A percentile compares a stretch with the other conserved stretches of the same genome.
Conservation (phyloP, 2,797 vertebrate genomes). For the Aphelocoma californica region DNA sequence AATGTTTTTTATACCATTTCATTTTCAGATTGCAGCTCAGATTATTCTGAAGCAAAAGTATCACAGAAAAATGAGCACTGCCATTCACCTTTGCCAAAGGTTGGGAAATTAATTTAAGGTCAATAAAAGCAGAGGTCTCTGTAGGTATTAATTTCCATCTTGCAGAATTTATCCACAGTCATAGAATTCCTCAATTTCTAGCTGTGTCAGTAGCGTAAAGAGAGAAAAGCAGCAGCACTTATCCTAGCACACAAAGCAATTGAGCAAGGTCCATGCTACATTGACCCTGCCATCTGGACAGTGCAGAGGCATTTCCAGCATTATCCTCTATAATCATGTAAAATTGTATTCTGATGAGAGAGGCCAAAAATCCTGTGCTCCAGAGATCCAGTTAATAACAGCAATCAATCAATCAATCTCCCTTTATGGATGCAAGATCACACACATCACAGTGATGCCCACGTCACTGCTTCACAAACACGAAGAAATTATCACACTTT, state of each 20-base stretch:
- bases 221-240: not conserved
- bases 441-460: not conserved
- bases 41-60: not conserved
- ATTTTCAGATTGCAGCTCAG: not conserved
- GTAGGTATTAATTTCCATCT: not conserved
- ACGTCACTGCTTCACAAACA: not conserved
- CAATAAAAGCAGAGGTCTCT: not conserved
- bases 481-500: not conserved
- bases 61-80: not conserved
- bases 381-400: not conserved
- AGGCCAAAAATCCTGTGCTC: conserved; percentile 22
- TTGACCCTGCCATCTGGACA: conserved; percentile 53
- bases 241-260: not conserved
- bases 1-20: not conserved
- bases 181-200: not conserved
- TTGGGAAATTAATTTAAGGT: not conserved
- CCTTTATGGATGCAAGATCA: not conserved
- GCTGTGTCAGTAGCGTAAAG: not conserved
- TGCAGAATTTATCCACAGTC: not conserved
- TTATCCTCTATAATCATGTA: conserved; percentile 34
- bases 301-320: conserved; percentile 17
- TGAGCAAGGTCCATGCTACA: not conserved
- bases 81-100: not conserved
- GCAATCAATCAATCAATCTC: not conserved
- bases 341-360: conserved; percentile 25